A percentile compares a stretch with the other conserved stretches of the same genome.
phyloP scores from a whole-genome alignment of 2,888 invertebrate species.

The Carterocephalus palaemon region DNA sequence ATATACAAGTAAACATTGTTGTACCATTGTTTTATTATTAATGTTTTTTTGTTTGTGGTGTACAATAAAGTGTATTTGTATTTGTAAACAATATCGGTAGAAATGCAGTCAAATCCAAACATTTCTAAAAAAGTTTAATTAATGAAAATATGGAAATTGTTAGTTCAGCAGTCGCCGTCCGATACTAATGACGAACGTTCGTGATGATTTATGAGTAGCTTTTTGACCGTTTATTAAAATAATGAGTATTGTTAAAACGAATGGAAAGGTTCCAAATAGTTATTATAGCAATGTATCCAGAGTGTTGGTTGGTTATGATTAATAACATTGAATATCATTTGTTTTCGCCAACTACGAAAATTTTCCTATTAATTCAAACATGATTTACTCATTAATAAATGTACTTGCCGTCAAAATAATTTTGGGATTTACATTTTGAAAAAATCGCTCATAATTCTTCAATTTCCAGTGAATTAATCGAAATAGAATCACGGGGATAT shows the following conservation, averaged over 20 bases:
- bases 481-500: too few species aligned
- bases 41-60: too few species aligned
- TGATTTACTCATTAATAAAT: too few species aligned
- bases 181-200: slow-evolving; percentile 49
- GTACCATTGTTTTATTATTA: too few species aligned
- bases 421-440: too few species aligned
- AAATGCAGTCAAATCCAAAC: slow-evolving; percentile 6
- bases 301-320: slow-evolving; percentile 18
- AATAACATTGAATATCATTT: slow-evolving; percentile 23
- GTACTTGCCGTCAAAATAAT: too few species aligned
- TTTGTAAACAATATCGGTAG: background rate
- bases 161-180: slow-evolving; percentile 43
- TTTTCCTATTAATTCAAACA: slow-evolving; percentile 3
- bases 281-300: slow-evolving; percentile 36
- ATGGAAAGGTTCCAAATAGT: slow-evolving; percentile 34
- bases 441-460: too few species aligned
- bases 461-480: too few species aligned
- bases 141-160: slow-evolving; percentile 68
- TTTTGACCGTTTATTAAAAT: slow-evolving; percentile 62
- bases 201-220: slow-evolving; percentile 62
- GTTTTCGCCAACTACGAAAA: slow-evolving; percentile 22
- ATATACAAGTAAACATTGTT: too few species aligned
- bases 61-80: too few species aligned
- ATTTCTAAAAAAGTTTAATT: slow-evolving; percentile 35
- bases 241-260: slow-evolving; percentile 52